Evolutionary conservation across 2,797 vertebrate species (phyloP), one percentile per base, ranked within the genome.

Genomic region (Sylvilagus floridanus): DNA sequence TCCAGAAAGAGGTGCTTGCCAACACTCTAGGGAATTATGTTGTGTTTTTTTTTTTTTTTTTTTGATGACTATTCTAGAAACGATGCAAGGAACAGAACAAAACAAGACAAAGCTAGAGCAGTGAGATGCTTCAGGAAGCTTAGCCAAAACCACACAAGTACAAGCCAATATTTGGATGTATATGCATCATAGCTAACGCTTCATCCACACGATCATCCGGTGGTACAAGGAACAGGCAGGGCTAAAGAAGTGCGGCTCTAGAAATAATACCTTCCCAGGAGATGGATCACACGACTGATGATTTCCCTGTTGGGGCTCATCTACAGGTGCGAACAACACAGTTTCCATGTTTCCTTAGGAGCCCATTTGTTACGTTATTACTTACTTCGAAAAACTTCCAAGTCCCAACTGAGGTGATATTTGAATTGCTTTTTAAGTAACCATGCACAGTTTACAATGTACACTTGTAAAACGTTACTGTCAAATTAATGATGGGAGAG

Each of bases 61-160:
- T 54, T 0, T 32, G 57, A 30, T 37, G 26, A 28, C 12, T 32
- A 37, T n/a, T 63, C 19, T 35, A n/a, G 65, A 76, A 88, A 37
- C 0, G 19, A 42, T 1, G 0, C 52, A 1, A 0, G 12, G 28
- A 81, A n/a, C 14, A 4, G 42, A 37, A 62, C 19, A 14, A 52
- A 57, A 12, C 17, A 24, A 68, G 75, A 21, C 28, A 52, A 10
- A 72, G 35, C 30, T 1, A 14, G 66, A 69, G 4, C 30, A 28
- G 28, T 5, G 35, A 35, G 28, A 28, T 9, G 7, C 11, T 63
- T 50, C 12, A 24, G 42, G 50, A 83, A 47, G 14, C 47, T 28
- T 2, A 6, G 32, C 32, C 12, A 1, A 57, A 57, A 4, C 12
- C 16, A 60, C 42, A 3, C 4, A 4, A 7, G 22, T 19, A 28